These are phyloP conservation scores for rat (Rattus norvegicus) DNA, from an alignment of 2,113 vertebrate species.

Conservation along the genomic window DNA sequence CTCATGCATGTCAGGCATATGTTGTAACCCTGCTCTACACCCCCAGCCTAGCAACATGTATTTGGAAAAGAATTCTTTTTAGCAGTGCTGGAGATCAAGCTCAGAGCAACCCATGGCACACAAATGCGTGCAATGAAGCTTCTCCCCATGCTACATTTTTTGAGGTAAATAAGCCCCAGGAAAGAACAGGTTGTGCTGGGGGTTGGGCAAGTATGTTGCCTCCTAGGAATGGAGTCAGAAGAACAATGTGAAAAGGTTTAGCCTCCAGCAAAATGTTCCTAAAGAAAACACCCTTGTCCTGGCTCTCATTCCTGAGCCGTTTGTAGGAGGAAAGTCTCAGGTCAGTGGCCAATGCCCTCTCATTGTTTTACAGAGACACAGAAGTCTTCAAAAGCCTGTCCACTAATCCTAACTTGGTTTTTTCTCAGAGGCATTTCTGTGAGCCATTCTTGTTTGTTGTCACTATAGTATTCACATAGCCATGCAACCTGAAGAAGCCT, in stretches of 20 bases:
- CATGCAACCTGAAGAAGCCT: not conserved
- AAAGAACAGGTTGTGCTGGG: not conserved
- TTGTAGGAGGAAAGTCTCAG: not conserved
- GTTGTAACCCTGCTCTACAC: not conserved
- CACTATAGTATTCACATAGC: not conserved
- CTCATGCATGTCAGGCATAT: not conserved
- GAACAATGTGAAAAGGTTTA: not conserved
- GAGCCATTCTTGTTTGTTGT: not conserved
- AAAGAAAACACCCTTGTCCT: not conserved
- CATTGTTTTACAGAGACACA: slow-evolving; percentile 8
- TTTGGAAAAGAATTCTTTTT: not conserved
- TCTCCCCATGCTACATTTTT: too few species aligned
- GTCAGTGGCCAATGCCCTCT: not conserved
- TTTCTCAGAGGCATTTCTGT: slow-evolving; percentile 13
- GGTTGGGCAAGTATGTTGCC: not conserved
- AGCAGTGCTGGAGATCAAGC: not conserved
- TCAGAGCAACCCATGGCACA: too few species aligned
- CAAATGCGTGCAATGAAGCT: not conserved
- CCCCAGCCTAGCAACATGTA: not conserved
- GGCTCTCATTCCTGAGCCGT: not conserved
- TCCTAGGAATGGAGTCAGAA: not conserved
- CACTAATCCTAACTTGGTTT: not conserved
- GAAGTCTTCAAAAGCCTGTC: not conserved
- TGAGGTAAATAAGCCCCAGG: not conserved
- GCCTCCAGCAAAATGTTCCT: slow-evolving; percentile 1